A percentile compares a stretch with the other conserved stretches of the same genome.
Conservation (phyloP, 2,888 invertebrate genomes). For the Ischnura elegans region DNA sequence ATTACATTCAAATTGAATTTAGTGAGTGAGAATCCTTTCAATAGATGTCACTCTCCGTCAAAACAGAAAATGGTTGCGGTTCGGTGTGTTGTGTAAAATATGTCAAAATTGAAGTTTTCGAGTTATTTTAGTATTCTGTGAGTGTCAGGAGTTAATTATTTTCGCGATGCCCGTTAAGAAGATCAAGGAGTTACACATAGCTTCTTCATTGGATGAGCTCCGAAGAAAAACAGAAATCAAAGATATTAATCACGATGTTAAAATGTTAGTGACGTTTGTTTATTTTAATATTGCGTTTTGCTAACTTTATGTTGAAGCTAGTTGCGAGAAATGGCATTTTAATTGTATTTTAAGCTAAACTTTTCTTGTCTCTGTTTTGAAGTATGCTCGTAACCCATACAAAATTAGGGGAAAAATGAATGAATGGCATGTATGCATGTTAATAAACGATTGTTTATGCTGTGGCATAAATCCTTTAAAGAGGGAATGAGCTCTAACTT, state of each 20-base stretch:
- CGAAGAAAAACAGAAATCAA: neutral
- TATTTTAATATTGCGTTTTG: neutral
- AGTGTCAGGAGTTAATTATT: neutral
- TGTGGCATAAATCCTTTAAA: too few relatives aligned
- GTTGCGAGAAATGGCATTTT: neutral
- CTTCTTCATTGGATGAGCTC: neutral
- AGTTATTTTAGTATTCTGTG: neutral
- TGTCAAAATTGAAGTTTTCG: neutral
- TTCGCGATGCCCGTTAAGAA: constrained; percentile 39
- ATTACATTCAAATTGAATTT: constrained; percentile 54
- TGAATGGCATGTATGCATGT: too few relatives aligned
- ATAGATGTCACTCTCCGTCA: constrained; percentile 48
- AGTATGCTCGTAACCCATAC: neutral
- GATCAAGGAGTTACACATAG: neutral
- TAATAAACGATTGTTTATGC: too few relatives aligned
- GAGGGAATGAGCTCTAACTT: too few relatives aligned
- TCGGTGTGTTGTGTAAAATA: neutral
- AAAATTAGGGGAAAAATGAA: too few relatives aligned
- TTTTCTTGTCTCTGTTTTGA: neutral
- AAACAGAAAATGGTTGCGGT: constrained; percentile 38
- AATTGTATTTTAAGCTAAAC: neutral
- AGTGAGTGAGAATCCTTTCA: constrained; percentile 10
- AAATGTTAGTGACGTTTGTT: constrained; percentile 8
- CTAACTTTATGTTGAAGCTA: neutral
- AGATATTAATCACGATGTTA: neutral